Percentiles rank a stretch among this genome's conserved stretches.
phyloP scores from a whole-genome alignment of 2,888 invertebrate species.

The Heliconius ismenius region DNA sequence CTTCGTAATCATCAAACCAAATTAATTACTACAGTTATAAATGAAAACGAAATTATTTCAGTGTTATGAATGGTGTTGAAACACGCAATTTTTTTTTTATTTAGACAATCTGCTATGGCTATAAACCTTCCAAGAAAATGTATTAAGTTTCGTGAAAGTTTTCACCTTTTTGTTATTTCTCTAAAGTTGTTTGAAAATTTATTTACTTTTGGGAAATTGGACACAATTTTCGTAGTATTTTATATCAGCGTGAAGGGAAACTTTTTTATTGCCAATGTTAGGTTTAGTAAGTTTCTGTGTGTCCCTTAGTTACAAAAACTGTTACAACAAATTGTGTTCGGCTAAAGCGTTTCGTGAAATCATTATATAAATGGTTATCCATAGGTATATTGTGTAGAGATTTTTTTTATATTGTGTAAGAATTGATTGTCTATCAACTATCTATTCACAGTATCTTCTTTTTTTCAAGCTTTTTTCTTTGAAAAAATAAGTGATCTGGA shows the following conservation, averaged over 20 bases:
- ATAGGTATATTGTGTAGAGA: too few species aligned
- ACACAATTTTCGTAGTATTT: neutral
- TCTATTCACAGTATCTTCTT: too few species aligned
- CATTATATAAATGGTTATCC: neutral
- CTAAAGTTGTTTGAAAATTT: neutral
- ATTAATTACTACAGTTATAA: neutral
- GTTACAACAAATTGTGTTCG: neutral
- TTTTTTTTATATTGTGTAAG: too few species aligned
- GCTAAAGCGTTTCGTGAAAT: neutral
- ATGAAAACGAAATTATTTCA: slow-evolving; percentile 23
- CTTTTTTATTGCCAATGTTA: slow-evolving; percentile 1
- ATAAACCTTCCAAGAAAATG: slow-evolving; percentile 11
- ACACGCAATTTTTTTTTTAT: slow-evolving; percentile 22
- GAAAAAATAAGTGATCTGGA: too few species aligned
- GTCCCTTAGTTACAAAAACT: neutral
- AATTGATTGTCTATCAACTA: too few species aligned
- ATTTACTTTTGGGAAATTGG: neutral
- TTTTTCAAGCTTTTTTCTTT: too few species aligned
- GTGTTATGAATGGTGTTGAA: slow-evolving; percentile 19
- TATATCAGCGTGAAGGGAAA: neutral
- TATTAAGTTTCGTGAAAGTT: neutral
- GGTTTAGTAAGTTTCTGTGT: neutral
- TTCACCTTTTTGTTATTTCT: neutral
- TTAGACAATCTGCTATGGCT: slow-evolving; percentile 3
- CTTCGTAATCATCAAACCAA: neutral